phyloP scores from a whole-genome alignment of 2,113 vertebrate species.

The Ceyx margarethae region DNA sequence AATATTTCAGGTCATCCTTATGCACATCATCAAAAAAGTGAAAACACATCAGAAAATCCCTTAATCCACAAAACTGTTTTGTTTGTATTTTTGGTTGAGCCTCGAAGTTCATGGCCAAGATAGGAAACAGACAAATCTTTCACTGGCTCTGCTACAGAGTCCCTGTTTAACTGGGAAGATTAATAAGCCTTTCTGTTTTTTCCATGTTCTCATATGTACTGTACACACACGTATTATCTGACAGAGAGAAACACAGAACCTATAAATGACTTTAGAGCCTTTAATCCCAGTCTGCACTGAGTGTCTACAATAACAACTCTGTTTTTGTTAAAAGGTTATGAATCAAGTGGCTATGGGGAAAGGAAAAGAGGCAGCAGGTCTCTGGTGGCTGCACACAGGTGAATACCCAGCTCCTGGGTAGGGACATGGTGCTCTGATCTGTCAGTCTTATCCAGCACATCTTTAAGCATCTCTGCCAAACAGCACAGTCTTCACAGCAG shows the following conservation, averaged over 20 bases:
- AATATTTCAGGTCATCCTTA: not conserved
- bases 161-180: slow-evolving; percentile 2
- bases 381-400: not conserved
- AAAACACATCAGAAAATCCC: not conserved
- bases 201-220: slow-evolving; percentile 9
- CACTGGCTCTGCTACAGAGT: not conserved
- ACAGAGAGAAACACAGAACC: not conserved
- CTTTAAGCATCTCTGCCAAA: not conserved
- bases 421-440: accelerated
- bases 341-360: not conserved
- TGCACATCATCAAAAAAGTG: not conserved
- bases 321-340: not conserved
- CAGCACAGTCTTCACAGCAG: not conserved
- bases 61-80: not conserved
- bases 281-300: not conserved
- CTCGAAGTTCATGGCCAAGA: slow-evolving; percentile 3
- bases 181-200: not conserved
- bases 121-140: slow-evolving; percentile 13
- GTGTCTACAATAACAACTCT: not conserved
- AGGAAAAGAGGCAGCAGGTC: not conserved
- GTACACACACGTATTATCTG: not conserved
- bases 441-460: not conserved
- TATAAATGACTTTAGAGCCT: not conserved
- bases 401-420: not conserved
- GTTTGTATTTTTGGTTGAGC: slow-evolving; percentile 26